A percentile compares a stretch with the other conserved stretches of the same genome.
Conservation (phyloP, 2,113 vertebrate species). For the Rhabdornis inornatus region DNA sequence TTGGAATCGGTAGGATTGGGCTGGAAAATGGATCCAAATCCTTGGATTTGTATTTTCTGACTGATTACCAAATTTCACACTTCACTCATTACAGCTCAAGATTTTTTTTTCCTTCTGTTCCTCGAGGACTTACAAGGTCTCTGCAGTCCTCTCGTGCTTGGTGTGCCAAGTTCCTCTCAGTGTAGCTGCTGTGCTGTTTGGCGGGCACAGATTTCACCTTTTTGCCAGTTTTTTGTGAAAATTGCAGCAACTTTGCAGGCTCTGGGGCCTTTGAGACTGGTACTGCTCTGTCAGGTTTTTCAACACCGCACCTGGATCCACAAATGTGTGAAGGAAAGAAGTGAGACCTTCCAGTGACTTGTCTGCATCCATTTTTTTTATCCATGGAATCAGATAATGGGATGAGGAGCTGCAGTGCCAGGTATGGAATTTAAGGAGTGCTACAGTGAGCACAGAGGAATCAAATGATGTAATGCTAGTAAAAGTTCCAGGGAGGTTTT, state of each 20-base stretch:
- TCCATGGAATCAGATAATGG: background rate
- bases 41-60: background rate
- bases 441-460: background rate
- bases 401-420: background rate
- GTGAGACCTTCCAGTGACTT: accelerated
- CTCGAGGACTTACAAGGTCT: accelerated
- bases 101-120: background rate
- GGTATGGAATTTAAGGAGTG: background rate
- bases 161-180: background rate
- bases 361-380: accelerated
- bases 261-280: background rate
- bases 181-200: background rate
- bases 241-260: background rate
- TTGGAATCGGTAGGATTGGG: background rate
- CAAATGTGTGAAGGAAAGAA: background rate
- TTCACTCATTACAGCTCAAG: background rate
- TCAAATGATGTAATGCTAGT: accelerated
- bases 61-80: background rate
- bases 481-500: background rate
- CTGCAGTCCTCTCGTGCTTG: accelerated
- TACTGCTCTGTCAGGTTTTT: background rate
- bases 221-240: background rate
- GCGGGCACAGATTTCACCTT: background rate
- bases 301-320: accelerated
- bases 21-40: background rate